Conservation (phyloP, 2,113 vertebrate species). For the Crotophaga sulcirostris region DNA sequence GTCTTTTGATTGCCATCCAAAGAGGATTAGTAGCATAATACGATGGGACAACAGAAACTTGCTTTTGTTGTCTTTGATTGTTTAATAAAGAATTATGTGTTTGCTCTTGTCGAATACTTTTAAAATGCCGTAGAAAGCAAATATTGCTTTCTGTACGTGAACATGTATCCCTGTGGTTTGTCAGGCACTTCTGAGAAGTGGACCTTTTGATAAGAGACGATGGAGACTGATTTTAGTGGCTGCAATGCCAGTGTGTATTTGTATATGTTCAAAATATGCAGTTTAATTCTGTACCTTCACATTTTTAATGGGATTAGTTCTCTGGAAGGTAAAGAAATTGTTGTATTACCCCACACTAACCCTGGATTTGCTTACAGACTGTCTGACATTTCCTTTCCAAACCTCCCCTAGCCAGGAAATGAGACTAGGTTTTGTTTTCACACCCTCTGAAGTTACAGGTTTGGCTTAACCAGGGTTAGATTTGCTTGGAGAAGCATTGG, state of each 20-base stretch:
- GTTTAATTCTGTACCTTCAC: background rate
- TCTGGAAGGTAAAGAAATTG: background rate
- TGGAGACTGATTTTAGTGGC: background rate
- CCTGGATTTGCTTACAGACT: background rate
- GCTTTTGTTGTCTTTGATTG: conserved; percentile 50
- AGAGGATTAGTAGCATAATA: conserved; percentile 50
- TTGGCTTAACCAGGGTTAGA: background rate
- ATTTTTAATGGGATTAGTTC: background rate
- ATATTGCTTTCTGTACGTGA: background rate
- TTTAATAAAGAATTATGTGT: conserved; percentile 45
- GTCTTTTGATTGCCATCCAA: conserved; percentile 43
- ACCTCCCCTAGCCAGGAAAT: background rate
- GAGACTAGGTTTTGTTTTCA: background rate
- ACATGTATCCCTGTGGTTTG: background rate
- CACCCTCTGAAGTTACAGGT: background rate
- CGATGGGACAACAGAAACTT: conserved; percentile 47
- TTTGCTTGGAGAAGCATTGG: background rate
- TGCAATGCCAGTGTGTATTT: background rate
- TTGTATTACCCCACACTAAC: background rate
- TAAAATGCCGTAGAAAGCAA: conserved; percentile 1
- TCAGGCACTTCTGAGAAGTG: background rate
- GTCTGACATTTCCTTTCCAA: background rate
- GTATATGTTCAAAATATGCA: background rate
- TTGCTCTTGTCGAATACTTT: background rate
- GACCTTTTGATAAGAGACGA: background rate